Base-by-base conservation (phyloP, 1,140 invertebrate genomes). In the Drosophila dunni region DNA sequence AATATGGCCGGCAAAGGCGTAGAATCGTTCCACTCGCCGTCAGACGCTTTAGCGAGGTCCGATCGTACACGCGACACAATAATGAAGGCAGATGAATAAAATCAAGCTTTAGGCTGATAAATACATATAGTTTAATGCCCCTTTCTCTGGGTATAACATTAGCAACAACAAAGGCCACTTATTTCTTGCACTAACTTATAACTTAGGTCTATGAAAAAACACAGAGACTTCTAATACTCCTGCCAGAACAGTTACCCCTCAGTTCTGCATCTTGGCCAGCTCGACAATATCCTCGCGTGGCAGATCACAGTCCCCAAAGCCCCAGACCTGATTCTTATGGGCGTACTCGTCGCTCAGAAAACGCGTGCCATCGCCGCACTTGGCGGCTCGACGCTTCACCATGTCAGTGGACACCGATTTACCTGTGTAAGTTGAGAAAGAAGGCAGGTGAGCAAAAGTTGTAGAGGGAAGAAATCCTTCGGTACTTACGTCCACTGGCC, bases 401-500 rank as follows among this genome's bases (percentile, higher is more conserved):
- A 96, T 96, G 11, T 93, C 91, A 0, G 93, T 81, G 0, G 95
- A 95, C 0, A 95, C 95, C 0, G 92, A 94, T 93, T 96, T 94
- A 45, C 94, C 94, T 94, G 81, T 69, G 34, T 7, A 53, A 4
- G 15, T 9, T 33, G 0, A 2, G 11, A 7, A 36, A 34, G 0
- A 9, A 7, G 0, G 40, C 11, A 15, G 15, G 4, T 42, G 0
- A 9, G 4, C n/a, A 69, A 34, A n/a, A 0, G 13, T 3, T n/a
- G 7, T 53, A 6, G 8, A 61, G 50, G 34, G 0, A 0, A 9
- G 0, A 42, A 40, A 9, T 13, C 8, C 0, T 24, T 58, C 24
- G 10, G 8, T 29, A 94, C 93, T 94, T 94, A 91, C 96, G 92
- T 91, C 95, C 96, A 78, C 95, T 96, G 8, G 96, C 96, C 94